Conservation (phyloP, 2,113 vertebrate species). For the Arenaria interpres region DNA sequence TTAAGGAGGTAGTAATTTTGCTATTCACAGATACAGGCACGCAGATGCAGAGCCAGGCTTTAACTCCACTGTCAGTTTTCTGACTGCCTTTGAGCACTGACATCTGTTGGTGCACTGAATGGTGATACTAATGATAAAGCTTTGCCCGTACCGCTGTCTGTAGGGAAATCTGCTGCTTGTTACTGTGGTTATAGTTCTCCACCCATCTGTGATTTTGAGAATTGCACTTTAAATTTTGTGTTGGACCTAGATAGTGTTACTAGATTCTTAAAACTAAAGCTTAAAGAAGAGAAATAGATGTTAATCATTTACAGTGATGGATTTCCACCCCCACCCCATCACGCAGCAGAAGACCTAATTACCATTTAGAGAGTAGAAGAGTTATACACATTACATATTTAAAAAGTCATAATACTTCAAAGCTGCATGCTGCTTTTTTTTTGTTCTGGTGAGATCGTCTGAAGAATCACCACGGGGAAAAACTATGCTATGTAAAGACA, state of each 20-base stretch:
- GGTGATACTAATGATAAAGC: constrained; percentile 9
- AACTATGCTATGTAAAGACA: background rate
- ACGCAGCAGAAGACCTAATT: background rate
- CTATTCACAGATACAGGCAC: background rate
- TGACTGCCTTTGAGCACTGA: constrained; percentile 37
- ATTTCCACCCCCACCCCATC: background rate
- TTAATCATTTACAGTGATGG: background rate
- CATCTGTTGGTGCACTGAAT: constrained; percentile 39
- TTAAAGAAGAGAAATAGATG: background rate
- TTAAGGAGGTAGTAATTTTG: constrained; percentile 30
- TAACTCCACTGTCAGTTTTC: background rate
- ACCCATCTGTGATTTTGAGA: constrained; percentile 78
- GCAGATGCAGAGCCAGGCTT: constrained; percentile 9
- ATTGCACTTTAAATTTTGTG: constrained; percentile 59
- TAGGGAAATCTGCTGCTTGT: constrained; percentile 10
- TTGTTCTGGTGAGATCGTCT: background rate
- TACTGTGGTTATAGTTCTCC: constrained; percentile 77
- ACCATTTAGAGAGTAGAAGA: background rate
- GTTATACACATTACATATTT: background rate
- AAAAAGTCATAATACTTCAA: background rate
- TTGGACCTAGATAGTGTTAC: background rate
- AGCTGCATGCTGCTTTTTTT: background rate
- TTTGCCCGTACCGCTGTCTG: background rate
- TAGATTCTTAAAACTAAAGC: background rate
- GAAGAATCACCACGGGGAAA: background rate